Evolutionary conservation across 1,140 invertebrate species (phyloP).

Genomic region (Doryteuthis pealeii): DNA sequence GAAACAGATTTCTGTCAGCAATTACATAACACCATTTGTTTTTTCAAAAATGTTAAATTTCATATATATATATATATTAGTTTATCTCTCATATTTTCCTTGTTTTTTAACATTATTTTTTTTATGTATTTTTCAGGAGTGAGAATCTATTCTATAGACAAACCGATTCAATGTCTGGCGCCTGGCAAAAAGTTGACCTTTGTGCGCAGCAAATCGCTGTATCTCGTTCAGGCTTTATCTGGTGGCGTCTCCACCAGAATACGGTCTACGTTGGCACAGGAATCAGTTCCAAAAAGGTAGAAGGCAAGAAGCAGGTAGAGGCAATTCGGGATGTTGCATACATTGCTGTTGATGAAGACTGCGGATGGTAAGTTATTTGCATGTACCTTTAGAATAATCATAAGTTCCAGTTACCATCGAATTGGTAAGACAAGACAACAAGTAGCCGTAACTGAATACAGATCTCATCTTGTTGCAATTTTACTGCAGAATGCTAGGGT

Average conservation of each 20-base stretch:
- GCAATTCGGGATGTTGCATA: constrained; percentile 57
- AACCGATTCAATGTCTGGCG: constrained; percentile 38
- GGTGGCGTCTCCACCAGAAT: constrained; percentile 59
- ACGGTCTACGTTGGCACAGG: constrained; percentile 59
- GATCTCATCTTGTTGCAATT: too few species aligned
- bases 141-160: constrained; percentile 53
- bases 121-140: constrained; percentile 26
- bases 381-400: too few species aligned
- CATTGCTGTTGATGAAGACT: constrained; percentile 56
- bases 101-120: constrained; percentile 1
- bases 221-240: constrained; percentile 55
- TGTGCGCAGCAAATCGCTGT: constrained; percentile 59
- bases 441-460: too few species aligned
- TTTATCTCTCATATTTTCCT: background rate
- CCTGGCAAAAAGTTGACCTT: constrained; percentile 59
- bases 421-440: too few species aligned
- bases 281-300: constrained; percentile 48
- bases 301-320: constrained; percentile 59
- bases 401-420: too few species aligned
- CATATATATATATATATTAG: too few species aligned
- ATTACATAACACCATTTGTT: too few species aligned
- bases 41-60: too few species aligned
- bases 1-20: too few species aligned
- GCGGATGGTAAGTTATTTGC: constrained; percentile 62
- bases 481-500: too few species aligned